Conservation (phyloP, 2,888 invertebrate species). For the Hecatera dysodea region DNA sequence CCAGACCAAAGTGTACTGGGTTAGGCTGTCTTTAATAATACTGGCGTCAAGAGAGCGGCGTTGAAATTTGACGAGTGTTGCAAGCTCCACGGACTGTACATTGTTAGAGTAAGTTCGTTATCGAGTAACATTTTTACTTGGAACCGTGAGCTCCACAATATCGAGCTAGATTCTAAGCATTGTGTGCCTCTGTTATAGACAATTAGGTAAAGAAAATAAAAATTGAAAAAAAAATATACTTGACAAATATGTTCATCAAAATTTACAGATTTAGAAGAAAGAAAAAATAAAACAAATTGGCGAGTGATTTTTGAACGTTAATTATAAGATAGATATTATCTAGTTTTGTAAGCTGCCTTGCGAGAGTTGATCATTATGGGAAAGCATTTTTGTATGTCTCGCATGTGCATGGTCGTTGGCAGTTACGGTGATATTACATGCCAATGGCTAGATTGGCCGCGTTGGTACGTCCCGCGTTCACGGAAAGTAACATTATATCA, state of each 20-base stretch:
- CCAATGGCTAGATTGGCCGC: conserved; percentile 80
- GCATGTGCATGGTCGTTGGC: conserved; percentile 81
- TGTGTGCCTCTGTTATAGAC: conserved; percentile 90
- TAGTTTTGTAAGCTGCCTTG: conserved; percentile 85
- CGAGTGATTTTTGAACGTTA: conserved; percentile 67
- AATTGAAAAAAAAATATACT: conserved; percentile 70
- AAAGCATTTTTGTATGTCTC: conserved; percentile 73
- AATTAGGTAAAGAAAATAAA: conserved; percentile 75
- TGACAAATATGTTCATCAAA: conserved; percentile 71
- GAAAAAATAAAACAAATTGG: conserved; percentile 58
- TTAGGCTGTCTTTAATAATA: not conserved
- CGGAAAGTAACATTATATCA: conserved; percentile 86
- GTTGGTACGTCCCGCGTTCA: conserved; percentile 70
- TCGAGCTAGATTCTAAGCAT: conserved; percentile 84
- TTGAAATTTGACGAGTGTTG: conserved; percentile 66
- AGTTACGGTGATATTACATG: conserved; percentile 84
- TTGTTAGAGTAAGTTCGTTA: conserved; percentile 71
- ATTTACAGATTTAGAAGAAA: conserved; percentile 63
- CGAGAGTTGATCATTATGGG: conserved; percentile 74
- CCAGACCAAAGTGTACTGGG: not conserved
- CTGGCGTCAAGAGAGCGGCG: conserved; percentile 21
- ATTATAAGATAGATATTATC: conserved; percentile 78
- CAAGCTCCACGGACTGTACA: conserved; percentile 70
- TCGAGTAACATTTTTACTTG: conserved; percentile 77
- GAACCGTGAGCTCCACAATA: conserved; percentile 68